Evolutionary conservation across 2,113 vertebrate species (phyloP), one percentile per base, ranked within the genome.

Genomic region (Columba livia): DNA sequence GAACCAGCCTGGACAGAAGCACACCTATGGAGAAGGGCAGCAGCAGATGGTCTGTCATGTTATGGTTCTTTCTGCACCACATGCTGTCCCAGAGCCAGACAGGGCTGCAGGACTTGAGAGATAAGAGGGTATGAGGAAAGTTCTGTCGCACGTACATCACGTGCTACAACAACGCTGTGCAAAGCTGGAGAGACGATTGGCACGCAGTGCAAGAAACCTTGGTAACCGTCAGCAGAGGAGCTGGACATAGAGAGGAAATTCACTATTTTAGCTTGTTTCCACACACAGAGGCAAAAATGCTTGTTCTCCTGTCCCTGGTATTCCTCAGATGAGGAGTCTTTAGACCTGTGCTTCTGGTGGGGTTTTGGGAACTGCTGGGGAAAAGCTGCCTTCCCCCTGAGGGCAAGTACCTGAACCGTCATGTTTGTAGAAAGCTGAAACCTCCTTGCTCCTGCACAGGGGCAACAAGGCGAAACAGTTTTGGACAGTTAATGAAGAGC

Each of bases 81-180:
- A 5, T 0, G 0, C 25, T 66, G 56, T 66, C 47, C 36, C 6
- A 2, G 42, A 67, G 32, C 42, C 66, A 71, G 48, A 12, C 42
- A 73, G 32, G 12, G 18, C 66, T 88, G 40, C 36, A 47, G 54
- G 64, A 24, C 34, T 32, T 8, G 0, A 44, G 47, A 92, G 66
- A 79, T 77, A 84, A 85, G 74, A 53, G 8, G 6, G 7, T n/a
- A 25, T 40, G 36, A 84, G 32, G 5, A 47, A 79, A 77, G 42
- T 44, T n/a, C 18, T 6, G 0, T 23, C 6, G 2, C 57, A 42
- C 20, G 8, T 4, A 11, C 7, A 40, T 18, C 25, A 66, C 5
- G 0, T 12, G 8, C 71, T 32, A 25, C 3, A 28, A 9, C 28
- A 66, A 5, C 0, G 0, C 25, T 36, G 34, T 23, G 50, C 18